Conservation (phyloP, 2,888 invertebrate species). For the Drosophila tripunctata region DNA sequence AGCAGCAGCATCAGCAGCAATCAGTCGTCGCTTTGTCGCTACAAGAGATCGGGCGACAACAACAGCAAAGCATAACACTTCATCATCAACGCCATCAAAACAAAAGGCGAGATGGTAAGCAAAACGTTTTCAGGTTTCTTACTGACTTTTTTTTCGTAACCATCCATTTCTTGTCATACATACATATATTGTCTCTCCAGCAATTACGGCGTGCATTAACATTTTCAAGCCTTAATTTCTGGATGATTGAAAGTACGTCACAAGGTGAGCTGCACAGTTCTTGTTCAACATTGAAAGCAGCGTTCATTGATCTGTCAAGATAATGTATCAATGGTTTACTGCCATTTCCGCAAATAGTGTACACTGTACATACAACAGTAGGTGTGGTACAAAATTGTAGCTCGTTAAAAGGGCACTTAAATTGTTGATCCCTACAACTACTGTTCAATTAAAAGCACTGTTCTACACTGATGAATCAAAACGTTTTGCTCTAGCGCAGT, state of each 20-base stretch:
- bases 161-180: conserved; percentile 42
- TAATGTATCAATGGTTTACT: conserved; percentile 40
- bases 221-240: conserved; percentile 8
- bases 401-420: conserved; percentile 13
- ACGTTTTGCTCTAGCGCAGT: not conserved
- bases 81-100: conserved; percentile 55
- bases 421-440: conserved; percentile 9
- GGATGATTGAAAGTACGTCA: conserved; percentile 19
- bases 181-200: conserved; percentile 14
- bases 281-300: conserved; percentile 31
- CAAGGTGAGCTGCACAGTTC: conserved; percentile 52
- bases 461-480: not conserved
- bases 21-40: conserved; percentile 36
- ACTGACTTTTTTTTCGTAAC: conserved; percentile 53
- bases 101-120: conserved; percentile 32
- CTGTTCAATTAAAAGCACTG: conserved; percentile 3
- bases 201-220: conserved; percentile 32
- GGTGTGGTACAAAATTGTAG: conserved; percentile 8
- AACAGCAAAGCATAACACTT: conserved; percentile 42
- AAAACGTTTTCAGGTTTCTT: conserved; percentile 52
- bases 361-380: conserved; percentile 28
- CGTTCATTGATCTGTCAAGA: conserved; percentile 66
- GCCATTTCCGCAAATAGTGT: conserved; percentile 36
- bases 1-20: conserved; percentile 4
- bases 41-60: conserved; percentile 36